Conservation (phyloP, 1,140 invertebrate genomes). For the Cydia fagiglandana region DNA sequence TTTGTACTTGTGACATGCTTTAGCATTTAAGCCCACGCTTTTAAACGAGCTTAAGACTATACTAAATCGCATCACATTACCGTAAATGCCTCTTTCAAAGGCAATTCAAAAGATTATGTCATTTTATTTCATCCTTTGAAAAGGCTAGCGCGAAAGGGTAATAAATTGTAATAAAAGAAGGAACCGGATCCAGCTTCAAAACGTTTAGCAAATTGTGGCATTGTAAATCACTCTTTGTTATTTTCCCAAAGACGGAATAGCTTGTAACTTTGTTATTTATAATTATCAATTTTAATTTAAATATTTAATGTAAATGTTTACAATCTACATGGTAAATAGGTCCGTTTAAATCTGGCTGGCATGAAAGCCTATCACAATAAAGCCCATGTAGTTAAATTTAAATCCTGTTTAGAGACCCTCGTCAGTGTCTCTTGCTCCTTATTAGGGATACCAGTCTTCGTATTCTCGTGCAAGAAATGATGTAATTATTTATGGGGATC, state of each 20-base stretch:
- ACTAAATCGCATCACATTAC: constrained; percentile 3
- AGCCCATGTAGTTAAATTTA: constrained; percentile 23
- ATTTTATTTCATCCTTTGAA: constrained; percentile 19
- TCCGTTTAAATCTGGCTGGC: constrained; percentile 5
- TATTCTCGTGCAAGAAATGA: neutral
- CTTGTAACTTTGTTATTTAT: neutral
- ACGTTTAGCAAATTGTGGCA: constrained; percentile 18
- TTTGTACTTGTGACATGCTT: neutral
- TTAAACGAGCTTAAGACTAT: neutral
- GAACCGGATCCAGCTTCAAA: constrained; percentile 3
- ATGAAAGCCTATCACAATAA: constrained; percentile 21
- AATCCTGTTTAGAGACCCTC: constrained; percentile 26
- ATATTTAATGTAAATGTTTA: neutral
- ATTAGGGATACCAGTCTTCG: constrained; percentile 30
- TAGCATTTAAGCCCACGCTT: neutral
- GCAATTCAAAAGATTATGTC: neutral
- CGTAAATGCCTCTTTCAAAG: constrained; percentile 1
- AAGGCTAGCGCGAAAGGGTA: constrained; percentile 2
- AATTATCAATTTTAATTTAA: neutral
- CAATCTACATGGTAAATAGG: neutral
- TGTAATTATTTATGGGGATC: constrained; percentile 23
- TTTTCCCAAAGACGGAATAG: neutral
- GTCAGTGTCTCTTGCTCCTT: constrained; percentile 28
- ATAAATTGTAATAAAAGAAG: constrained; percentile 17
- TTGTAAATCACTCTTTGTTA: constrained; percentile 13